Percentiles rank a stretch among this genome's conserved stretches.
Conservation (phyloP, 2,888 invertebrate genomes). For the Cistogaster globosa region DNA sequence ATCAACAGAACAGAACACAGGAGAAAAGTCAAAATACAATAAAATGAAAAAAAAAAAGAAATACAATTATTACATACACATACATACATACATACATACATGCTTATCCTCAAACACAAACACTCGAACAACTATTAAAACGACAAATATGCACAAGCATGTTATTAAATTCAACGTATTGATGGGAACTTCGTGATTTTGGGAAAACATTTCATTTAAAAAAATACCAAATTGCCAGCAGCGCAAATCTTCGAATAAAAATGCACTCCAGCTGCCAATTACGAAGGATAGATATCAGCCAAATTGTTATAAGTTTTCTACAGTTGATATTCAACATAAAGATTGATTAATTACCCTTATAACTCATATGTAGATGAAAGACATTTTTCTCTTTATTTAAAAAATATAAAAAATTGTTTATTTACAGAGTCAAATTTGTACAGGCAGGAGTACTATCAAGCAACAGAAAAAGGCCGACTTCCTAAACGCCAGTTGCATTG, state of each 20-base stretch:
- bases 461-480: too few species aligned
- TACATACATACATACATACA: neutral
- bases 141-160: constrained; percentile 20
- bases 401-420: too few species aligned
- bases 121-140: neutral
- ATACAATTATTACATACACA: neutral
- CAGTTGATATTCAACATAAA: neutral
- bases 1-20: constrained; percentile 33
- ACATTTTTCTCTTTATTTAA: too few species aligned
- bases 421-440: too few species aligned
- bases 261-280: neutral
- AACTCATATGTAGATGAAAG: too few species aligned
- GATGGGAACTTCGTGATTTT: constrained; percentile 53
- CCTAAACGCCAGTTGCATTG: too few species aligned
- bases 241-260: neutral
- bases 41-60: constrained; percentile 22
- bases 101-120: neutral
- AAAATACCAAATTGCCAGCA: constrained; percentile 10
- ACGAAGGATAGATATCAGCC: neutral
- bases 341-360: too few species aligned
- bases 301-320: neutral
- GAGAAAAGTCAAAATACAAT: constrained; percentile 36
- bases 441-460: too few species aligned
- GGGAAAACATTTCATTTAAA: constrained; percentile 55
- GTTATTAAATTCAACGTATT: constrained; percentile 50